Evolutionary conservation across 2,113 vertebrate genomes (phyloP).

Genomic region (Alces alces): DNA sequence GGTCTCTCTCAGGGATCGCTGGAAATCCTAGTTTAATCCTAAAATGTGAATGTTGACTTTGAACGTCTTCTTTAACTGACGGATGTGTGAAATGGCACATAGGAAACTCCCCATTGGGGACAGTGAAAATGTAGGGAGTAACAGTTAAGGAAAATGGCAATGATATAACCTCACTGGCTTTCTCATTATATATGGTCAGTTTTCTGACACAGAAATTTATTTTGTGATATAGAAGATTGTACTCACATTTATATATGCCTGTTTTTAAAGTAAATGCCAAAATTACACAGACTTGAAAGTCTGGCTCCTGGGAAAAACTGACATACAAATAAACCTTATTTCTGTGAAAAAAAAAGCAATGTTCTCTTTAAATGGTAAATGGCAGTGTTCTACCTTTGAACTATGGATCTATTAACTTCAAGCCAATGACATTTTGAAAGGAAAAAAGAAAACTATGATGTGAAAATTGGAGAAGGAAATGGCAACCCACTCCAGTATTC

Average conservation of each 20-base stretch:
- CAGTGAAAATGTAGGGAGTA: neutral
- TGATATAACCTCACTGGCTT: neutral
- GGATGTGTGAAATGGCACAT: neutral
- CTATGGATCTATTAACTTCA: neutral
- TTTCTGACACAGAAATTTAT: neutral
- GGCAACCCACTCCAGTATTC: too few relatives aligned
- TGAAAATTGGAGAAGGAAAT: neutral
- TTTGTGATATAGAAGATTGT: neutral
- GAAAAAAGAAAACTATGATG: neutral
- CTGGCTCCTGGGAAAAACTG: neutral
- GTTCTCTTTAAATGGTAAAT: neutral
- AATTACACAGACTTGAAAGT: slow-evolving; percentile 10
- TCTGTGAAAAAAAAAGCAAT: neutral
- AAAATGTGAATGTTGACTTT: slow-evolving; percentile 18
- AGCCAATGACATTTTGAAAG: neutral
- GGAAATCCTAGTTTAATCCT: neutral
- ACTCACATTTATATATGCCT: neutral
- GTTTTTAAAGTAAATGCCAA: slow-evolving; percentile 23
- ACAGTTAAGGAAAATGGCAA: neutral
- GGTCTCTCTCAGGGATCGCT: neutral
- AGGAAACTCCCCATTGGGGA: neutral
- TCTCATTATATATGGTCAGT: neutral
- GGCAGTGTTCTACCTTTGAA: neutral
- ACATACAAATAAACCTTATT: neutral
- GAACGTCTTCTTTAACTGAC: slow-evolving; percentile 21